Conservation (phyloP, 2,888 invertebrate species). For the Sphaerophoria taeniata region DNA sequence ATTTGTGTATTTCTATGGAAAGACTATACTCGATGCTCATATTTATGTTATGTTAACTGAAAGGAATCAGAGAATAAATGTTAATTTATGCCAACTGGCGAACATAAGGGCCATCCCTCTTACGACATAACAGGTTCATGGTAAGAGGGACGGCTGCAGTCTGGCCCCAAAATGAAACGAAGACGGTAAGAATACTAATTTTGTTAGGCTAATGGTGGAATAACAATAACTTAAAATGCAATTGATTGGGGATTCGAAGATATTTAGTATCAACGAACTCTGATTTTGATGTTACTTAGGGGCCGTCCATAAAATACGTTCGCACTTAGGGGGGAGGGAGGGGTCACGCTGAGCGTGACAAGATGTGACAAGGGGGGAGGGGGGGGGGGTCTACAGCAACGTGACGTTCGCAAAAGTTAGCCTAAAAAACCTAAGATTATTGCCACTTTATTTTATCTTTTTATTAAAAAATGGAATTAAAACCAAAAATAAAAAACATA, state of each 20-base stretch:
- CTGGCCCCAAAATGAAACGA: neutral
- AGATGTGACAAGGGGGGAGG: no score
- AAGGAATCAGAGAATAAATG: slow-evolving; percentile 43
- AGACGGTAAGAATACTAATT: slow-evolving; percentile 52
- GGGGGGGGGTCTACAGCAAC: no score
- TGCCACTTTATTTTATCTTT: no score
- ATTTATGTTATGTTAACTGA: slow-evolving; percentile 51
- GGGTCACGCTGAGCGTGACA: no score
- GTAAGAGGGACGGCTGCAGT: neutral
- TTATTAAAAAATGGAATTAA: no score
- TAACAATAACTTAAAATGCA: slow-evolving; percentile 45
- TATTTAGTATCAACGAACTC: neutral
- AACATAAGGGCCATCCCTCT: no score
- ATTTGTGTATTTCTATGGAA: slow-evolving; percentile 57
- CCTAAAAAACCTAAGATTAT: no score
- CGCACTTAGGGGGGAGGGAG: no score
- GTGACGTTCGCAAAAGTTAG: no score
- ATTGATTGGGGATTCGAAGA: slow-evolving; percentile 33
- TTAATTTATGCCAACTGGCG: slow-evolving; percentile 55
- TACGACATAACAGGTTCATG: slow-evolving; percentile 1
- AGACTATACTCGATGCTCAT: slow-evolving; percentile 33
- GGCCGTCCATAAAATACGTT: no score
- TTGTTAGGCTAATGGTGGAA: slow-evolving; percentile 2
- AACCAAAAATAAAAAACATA: no score
- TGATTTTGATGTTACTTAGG: neutral